Base-by-base conservation (phyloP, 1,140 invertebrate species). In the Ctenoplectra terminalis region DNA sequence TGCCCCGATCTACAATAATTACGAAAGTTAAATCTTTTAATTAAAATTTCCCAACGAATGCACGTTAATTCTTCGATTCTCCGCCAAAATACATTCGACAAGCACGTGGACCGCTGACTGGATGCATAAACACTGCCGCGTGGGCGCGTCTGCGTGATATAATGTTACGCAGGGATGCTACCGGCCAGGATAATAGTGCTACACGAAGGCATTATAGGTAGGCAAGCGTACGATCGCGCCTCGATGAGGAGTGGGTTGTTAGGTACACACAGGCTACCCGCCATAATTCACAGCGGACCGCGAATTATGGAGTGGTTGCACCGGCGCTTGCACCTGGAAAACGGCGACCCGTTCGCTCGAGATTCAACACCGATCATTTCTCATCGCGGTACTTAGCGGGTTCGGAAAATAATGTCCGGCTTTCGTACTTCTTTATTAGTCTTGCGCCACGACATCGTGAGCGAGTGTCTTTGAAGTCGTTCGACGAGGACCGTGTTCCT, bases 291-390 rank as follows among this genome's bases (percentile, higher is more conserved):
- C 66, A 15, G 9, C 48, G 69, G 54, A 20, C 46, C n/a, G 74
- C 73, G 84, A 88, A 88, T 88, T 88, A 86, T 88, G 85, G 84
- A 83, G 78, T 81, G 61, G 83, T 31, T n/a, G 85, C 43, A 31
- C 20, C 48, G 46, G 29, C 40, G 69, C 58, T 61, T 63, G 67
- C 86, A 87, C 87, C 87, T 88, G 87, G 86, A 76, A 63, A 87
- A 72, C 79, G 66, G 43, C 46, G 46, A 61, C 48, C 60, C 29
- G 56, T 26, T 54, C 64, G 52, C 31, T 64, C 54, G 70, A 70
- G 72, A 74, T 76, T 72, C 72, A 70, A 31, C 58, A 54, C 13
- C 52, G 70, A 78, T 78, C 77, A 71, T 86, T 86, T 86, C 80
- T 86, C 84, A 85, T 67, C 66, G 52, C 11, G 83, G 66, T 85